phyloP scores from a whole-genome alignment of 1,140 invertebrate species.

The Phymastichus coffea region DNA sequence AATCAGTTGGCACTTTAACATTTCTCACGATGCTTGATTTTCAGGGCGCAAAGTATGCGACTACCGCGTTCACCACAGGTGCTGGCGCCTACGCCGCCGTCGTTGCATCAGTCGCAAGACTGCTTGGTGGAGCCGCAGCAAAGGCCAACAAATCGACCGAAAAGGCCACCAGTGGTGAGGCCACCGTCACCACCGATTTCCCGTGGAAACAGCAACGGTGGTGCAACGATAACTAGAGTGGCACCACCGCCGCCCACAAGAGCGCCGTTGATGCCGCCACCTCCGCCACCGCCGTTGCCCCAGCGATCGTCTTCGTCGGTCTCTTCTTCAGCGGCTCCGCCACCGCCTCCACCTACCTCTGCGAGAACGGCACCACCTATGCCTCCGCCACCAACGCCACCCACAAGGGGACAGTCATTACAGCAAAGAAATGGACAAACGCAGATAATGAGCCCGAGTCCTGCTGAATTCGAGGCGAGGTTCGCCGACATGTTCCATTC shows the following conservation, averaged over 20 bases:
- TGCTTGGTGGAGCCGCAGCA: constrained; percentile 45
- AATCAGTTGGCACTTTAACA: too few relatives aligned
- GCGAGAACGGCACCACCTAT: constrained; percentile 42
- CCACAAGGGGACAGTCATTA: constrained; percentile 38
- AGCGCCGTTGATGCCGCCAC: constrained; percentile 47
- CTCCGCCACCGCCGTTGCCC: constrained; percentile 50
- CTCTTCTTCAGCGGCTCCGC: constrained; percentile 26
- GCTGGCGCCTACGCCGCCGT: constrained; percentile 45
- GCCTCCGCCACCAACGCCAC: constrained; percentile 39
- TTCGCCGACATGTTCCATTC: constrained; percentile 58
- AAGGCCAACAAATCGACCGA: constrained; percentile 40
- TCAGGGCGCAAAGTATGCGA: constrained; percentile 59
- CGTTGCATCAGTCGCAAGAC: constrained; percentile 59
- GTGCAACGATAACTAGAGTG: constrained; percentile 29
- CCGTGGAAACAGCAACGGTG: constrained; percentile 18
- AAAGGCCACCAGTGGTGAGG: constrained; percentile 48
- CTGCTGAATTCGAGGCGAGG: constrained; percentile 54
- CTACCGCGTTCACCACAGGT: constrained; percentile 57
- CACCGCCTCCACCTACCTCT: constrained; percentile 41
- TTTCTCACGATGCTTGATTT: constrained; percentile 1
- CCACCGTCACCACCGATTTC: constrained; percentile 54
- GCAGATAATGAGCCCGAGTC: constrained; percentile 36
- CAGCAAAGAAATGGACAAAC: constrained; percentile 42
- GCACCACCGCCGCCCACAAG: constrained; percentile 43
- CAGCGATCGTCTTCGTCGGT: constrained; percentile 33